Evolutionary conservation across 2,797 vertebrate species (phyloP).

Genomic region (Rhynchonycteris naso): DNA sequence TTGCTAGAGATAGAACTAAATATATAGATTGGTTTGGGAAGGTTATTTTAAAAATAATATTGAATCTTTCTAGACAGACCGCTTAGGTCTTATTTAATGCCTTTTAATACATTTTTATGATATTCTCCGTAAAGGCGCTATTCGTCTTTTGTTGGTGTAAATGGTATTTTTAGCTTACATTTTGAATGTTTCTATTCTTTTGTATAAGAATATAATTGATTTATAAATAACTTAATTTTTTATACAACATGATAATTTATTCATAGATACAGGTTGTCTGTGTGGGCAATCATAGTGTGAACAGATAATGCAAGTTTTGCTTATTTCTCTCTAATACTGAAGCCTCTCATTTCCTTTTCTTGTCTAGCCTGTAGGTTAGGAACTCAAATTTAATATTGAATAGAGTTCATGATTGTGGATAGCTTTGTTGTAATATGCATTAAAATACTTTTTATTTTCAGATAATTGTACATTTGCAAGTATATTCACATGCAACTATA

Average conservation of each 20-base stretch:
- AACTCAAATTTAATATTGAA: neutral
- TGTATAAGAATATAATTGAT: neutral
- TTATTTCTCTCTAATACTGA: neutral
- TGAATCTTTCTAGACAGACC: neutral
- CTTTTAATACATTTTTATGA: constrained; percentile 14
- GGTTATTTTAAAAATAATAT: neutral
- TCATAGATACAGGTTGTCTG: neutral
- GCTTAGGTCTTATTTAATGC: neutral
- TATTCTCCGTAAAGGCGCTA: neutral
- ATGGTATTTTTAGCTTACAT: neutral
- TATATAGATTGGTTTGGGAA: neutral
- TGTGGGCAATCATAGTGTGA: neutral
- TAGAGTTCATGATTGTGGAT: neutral
- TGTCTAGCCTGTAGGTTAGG: neutral
- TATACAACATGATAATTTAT: neutral
- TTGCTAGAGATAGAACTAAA: constrained; percentile 16
- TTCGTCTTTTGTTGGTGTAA: neutral
- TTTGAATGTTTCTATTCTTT: constrained; percentile 5
- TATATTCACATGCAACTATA: neutral
- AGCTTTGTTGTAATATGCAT: neutral
- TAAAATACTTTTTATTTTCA: neutral
- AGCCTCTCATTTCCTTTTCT: neutral
- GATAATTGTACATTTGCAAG: neutral
- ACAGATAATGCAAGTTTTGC: neutral
- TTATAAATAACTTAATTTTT: neutral